Evolutionary conservation across 2,797 vertebrate species (phyloP), one percentile per base, ranked within the genome.

Genomic region (Dermochelys coriacea): DNA sequence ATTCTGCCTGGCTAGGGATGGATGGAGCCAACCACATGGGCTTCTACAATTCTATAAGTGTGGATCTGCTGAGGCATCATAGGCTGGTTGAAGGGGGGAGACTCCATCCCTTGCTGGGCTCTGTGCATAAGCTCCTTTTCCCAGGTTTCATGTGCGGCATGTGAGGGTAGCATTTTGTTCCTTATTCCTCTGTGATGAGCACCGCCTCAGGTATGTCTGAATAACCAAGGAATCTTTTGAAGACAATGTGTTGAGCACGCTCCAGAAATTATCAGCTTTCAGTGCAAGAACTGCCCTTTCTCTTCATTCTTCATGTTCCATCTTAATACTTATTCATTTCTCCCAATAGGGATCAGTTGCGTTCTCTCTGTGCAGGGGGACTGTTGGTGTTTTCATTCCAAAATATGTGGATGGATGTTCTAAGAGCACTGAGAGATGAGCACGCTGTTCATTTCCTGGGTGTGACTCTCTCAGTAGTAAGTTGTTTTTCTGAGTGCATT

Each of bases 131-230:
- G 3, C 8, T 21, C 7, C 9, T 0, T 45, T 18, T 27, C 78
- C 6, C 25, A 74, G 8, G 15, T 71, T 89, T 93, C 41, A 52
- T 7, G 2, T 3, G 0, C 3, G 8, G 2, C n/a, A 23, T n/a
- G 34, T 21, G n/a, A 9, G 19, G 18, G 64, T n/a, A 47, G 57
- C 29, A 10, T 21, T 78, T 85, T 79, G 16, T 10, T 89, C 14
- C 49, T 31, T 29, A 3, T 1, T 37, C 80, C n/a, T 82, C n/a
- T 83, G 0, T 47, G 85, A 37, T 0, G 0, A 15, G 6, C 29
- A 34, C 10, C 85, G 81, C 5, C 0, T 1, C 41, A 61, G n/a
- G 3, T 29, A 2, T 50, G 10, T 2, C 0, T 1, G 0, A 49
- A n/a, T 79, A 23, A 31, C 9, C 37, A 4, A 59, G n/a, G 21